A percentile compares a stretch with the other conserved stretches of the same genome.
These are phyloP conservation scores for Rutilus rutilus DNA, from an alignment of 2,113 vertebrate genomes.

Conservation along the genomic window DNA sequence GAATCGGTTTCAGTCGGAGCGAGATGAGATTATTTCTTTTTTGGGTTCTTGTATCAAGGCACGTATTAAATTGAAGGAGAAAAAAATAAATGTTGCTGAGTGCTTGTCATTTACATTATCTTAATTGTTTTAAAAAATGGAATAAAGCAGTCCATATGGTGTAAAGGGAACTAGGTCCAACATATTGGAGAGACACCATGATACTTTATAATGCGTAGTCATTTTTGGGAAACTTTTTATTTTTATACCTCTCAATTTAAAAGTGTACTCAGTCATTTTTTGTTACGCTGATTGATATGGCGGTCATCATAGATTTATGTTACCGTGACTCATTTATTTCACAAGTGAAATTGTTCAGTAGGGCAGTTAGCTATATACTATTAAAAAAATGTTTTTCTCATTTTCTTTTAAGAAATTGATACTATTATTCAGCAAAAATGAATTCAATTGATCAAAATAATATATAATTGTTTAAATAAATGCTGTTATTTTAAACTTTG, in stretches of 20 bases:
- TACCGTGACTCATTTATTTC: not conserved
- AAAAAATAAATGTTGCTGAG: not conserved
- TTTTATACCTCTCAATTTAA: not conserved
- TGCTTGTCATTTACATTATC: not conserved
- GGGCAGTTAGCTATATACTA: not conserved
- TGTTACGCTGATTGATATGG: not conserved
- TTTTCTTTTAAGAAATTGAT: not conserved
- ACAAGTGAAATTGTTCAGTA: not conserved
- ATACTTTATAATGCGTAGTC: not conserved
- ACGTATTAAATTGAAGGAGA: not conserved
- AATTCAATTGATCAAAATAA: not conserved
- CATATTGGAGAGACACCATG: not conserved
- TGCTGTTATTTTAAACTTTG: not conserved
- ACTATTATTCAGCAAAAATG: not conserved
- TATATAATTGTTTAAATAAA: not conserved
- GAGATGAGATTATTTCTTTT: conserved; percentile 16
- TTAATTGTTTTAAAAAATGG: not conserved
- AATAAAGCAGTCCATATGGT: not conserved
- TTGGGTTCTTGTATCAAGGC: conserved; percentile 12
- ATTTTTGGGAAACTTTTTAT: not conserved
- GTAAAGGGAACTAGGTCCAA: not conserved
- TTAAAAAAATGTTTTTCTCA: not conserved
- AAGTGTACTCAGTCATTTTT: not conserved
- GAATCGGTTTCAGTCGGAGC: not conserved
- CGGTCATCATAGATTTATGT: not conserved